phyloP scores from a whole-genome alignment of 2,113 vertebrate genomes.

The Arenaria interpres region DNA sequence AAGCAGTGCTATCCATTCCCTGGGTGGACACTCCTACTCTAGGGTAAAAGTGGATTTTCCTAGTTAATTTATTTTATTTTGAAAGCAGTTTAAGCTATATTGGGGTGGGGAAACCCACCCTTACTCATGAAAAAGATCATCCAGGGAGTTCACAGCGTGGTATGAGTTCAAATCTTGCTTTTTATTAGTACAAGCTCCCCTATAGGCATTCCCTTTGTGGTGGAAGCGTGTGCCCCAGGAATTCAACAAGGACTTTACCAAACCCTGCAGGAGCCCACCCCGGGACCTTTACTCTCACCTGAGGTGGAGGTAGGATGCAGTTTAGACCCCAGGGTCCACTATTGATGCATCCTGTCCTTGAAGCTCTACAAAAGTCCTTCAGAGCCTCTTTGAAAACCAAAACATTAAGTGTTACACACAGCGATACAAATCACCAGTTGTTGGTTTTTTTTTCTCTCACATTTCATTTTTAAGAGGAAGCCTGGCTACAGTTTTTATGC shows the following conservation, averaged over 20 bases:
- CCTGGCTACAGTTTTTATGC: background rate
- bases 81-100: background rate
- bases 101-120: background rate
- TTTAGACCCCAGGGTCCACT: background rate
- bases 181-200: background rate
- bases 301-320: background rate
- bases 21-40: background rate
- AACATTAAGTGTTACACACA: background rate
- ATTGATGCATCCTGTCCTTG: background rate
- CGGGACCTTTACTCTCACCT: background rate
- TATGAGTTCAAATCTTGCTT: background rate
- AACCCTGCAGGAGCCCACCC: background rate
- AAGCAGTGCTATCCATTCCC: background rate
- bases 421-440: background rate
- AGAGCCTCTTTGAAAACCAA: background rate
- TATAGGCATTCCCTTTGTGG: background rate
- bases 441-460: background rate
- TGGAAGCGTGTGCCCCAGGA: background rate
- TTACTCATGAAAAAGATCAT: background rate
- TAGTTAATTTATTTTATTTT: constrained; percentile 9
- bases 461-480: background rate
- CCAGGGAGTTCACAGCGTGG: background rate
- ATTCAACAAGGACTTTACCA: background rate
- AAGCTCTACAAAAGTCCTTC: background rate
- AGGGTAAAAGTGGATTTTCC: background rate